Evolutionary conservation across 1,140 invertebrate genomes (phyloP).

Genomic region (Aleiodes sp.): DNA sequence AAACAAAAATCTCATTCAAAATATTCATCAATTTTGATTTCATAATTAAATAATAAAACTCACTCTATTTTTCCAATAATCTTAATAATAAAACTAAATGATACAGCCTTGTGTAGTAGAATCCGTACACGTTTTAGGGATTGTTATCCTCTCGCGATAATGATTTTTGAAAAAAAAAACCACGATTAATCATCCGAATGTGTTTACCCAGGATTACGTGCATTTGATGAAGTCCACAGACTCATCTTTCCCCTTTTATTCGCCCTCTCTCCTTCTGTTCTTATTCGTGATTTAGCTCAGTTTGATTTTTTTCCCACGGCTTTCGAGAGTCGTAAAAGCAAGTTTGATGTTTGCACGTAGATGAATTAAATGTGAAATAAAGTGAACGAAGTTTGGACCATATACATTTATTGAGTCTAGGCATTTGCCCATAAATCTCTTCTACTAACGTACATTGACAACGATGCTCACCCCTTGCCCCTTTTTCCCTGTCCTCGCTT

Average conservation of each 20-base stretch:
- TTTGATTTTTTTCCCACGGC: slow-evolving; percentile 15
- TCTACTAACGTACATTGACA: slow-evolving; percentile 4
- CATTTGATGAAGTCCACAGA: slow-evolving; percentile 12
- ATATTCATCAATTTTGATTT: background rate
- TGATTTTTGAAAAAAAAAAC: background rate
- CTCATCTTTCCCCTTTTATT: background rate
- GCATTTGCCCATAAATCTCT: slow-evolving; percentile 16
- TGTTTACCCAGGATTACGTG: slow-evolving; percentile 13
- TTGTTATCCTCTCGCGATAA: background rate
- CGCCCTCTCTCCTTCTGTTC: background rate
- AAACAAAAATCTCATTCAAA: background rate
- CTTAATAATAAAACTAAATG: too few species aligned
- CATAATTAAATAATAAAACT: slow-evolving; percentile 5
- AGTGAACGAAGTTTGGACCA: background rate
- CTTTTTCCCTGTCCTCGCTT: background rate
- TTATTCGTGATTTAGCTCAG: background rate
- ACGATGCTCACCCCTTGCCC: too few species aligned
- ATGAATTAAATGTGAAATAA: slow-evolving; percentile 2
- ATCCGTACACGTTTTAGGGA: too few species aligned
- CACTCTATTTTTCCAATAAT: background rate
- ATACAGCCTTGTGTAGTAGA: too few species aligned
- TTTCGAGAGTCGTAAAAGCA: slow-evolving; percentile 3
- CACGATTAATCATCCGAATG: slow-evolving; percentile 15
- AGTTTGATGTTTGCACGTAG: slow-evolving; percentile 16
- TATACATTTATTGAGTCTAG: background rate